Conservation (phyloP, 2,888 invertebrate species). For the Nomada fabriciana region DNA sequence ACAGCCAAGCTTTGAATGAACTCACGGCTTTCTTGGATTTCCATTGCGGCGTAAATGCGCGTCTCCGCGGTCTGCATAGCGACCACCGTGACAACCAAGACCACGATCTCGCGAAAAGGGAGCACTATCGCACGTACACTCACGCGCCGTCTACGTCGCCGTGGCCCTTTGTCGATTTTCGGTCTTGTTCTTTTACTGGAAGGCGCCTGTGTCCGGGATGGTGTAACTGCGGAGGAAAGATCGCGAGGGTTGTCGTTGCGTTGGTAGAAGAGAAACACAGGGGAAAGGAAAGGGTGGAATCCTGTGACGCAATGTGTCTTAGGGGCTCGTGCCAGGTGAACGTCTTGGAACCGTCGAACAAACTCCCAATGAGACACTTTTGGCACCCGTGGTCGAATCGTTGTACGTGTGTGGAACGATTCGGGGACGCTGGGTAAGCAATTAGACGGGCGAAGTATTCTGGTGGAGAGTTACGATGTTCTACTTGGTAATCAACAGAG, state of each 20-base stretch:
- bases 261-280: constrained; percentile 1
- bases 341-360: constrained; percentile 57
- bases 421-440: constrained; percentile 32
- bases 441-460: constrained; percentile 42
- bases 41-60: constrained; percentile 67
- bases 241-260: background rate
- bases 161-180: constrained; percentile 69
- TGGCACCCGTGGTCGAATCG: constrained; percentile 52
- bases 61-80: constrained; percentile 52
- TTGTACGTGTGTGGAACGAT: constrained; percentile 46
- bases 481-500: background rate
- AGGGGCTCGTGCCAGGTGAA: constrained; percentile 66
- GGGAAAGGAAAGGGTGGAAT: constrained; percentile 51
- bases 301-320: constrained; percentile 59
- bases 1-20: constrained; percentile 64
- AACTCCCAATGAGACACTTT: constrained; percentile 46
- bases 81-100: constrained; percentile 20
- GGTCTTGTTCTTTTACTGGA: constrained; percentile 58
- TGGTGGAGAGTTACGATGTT: constrained; percentile 42
- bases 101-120: constrained; percentile 18
- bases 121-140: constrained; percentile 6
- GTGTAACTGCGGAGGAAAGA: background rate
- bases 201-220: constrained; percentile 9
- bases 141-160: background rate
- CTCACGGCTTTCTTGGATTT: constrained; percentile 68